Conservation (phyloP, 2,113 vertebrate species). For the Mus musculus region GRCm39 chr17:7425501-7426000, state of each 20-base stretch:
- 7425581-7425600: background rate
- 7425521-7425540: background rate
- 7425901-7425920: rapidly evolving
- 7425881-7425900: background rate
- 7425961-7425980: background rate
- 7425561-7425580: background rate
- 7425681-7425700: too few species aligned
- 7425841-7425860: background rate
- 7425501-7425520: too few species aligned
- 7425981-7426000: background rate
- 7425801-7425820: background rate
- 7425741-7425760: background rate
- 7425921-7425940: background rate
- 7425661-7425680: background rate
- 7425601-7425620: rapidly evolving
- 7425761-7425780: background rate
- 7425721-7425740: background rate
- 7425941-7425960: background rate
- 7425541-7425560: too few species aligned
- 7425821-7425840: background rate
- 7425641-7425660: background rate
- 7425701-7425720: background rate
- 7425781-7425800: background rate
- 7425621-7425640: rapidly evolving
- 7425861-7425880: background rate